Evolutionary conservation across 2,888 invertebrate genomes (phyloP).

Genomic region (Drosophila mimetica): DNA sequence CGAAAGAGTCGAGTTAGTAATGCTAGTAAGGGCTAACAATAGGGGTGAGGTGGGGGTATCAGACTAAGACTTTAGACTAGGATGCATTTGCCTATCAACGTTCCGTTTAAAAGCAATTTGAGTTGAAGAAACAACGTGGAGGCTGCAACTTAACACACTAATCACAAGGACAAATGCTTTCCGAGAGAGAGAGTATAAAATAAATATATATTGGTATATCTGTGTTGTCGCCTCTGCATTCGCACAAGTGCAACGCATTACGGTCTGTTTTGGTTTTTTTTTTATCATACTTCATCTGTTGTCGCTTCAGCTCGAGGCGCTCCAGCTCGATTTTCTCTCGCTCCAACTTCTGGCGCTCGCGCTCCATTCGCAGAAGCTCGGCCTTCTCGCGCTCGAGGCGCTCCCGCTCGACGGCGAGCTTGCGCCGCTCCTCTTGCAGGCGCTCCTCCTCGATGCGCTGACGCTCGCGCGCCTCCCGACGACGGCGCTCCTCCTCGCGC

Average conservation of each 20-base stretch:
- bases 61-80: slow-evolving; percentile 54
- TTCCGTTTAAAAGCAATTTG: slow-evolving; percentile 38
- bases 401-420: slow-evolving; percentile 92
- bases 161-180: slow-evolving; percentile 61
- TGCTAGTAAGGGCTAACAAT: background rate
- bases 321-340: slow-evolving; percentile 91
- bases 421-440: slow-evolving; percentile 92
- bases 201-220: slow-evolving; percentile 50
- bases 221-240: slow-evolving; percentile 55
- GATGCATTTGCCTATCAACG: slow-evolving; percentile 56
- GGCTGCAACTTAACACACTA: slow-evolving; percentile 67
- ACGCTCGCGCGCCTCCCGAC: slow-evolving; percentile 91
- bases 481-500: slow-evolving; percentile 90
- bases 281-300: slow-evolving; percentile 88
- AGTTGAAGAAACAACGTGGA: slow-evolving; percentile 70
- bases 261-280: slow-evolving; percentile 48
- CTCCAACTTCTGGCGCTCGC: slow-evolving; percentile 92
- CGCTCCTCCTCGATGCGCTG: slow-evolving; percentile 94
- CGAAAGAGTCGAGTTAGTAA: slow-evolving; percentile 41
- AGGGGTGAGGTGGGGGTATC: slow-evolving; percentile 13
- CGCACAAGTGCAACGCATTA: slow-evolving; percentile 33
- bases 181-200: slow-evolving; percentile 47
- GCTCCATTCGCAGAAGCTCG: slow-evolving; percentile 92
- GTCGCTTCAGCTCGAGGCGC: slow-evolving; percentile 92
- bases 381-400: slow-evolving; percentile 94